Base-by-base conservation (phyloP, 2,888 invertebrate genomes). In the Sialis lutaria region DNA sequence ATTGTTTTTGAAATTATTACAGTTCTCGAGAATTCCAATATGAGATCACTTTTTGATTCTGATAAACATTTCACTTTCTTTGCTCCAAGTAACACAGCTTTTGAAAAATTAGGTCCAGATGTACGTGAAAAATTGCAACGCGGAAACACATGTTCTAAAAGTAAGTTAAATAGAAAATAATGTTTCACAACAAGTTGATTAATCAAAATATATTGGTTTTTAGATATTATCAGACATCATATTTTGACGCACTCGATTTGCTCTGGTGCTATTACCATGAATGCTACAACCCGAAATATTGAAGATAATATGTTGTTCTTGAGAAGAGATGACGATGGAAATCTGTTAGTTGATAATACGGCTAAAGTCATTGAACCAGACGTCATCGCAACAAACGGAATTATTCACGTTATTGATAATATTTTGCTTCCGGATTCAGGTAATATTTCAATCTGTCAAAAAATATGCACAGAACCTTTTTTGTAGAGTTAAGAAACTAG, bases 361-460 rank as follows among this genome's bases (percentile, higher is more conserved):
- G 73, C 74, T 1, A 72, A 73, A 57, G 68, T 80, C 31, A 59
- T 70, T 6, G 70, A 69, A 48, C 60, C 67, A 4, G 82, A 83
- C 58, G 64, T 75, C 33, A 72, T 83, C 63, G 80, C 73, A 8
- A 78, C 75, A 2, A 82, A 84, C 61, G 84, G 83, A n/a, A 79
- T 83, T 2, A 58, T 84, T 32, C 80, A 83, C 59, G 66, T 78
- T 32, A 71, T 83, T 51, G 79, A 82, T 55, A 69, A 71, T 4
- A 70, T 82, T 31, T 58, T 82, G 41, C 69, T 79, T 46, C 80
- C 81, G 1, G 73, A 78, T 51, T 71, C 74, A 22, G 72, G 72
- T 70, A 56, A 51, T 54, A 44, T 42, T 37, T 30, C 9, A 30
- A 22, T 22, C 22, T 22, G 22, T n/a, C n/a, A 22, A 22, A 22